phyloP scores from a whole-genome alignment of 2,113 vertebrate species.

The Noctilio leporinus region DNA sequence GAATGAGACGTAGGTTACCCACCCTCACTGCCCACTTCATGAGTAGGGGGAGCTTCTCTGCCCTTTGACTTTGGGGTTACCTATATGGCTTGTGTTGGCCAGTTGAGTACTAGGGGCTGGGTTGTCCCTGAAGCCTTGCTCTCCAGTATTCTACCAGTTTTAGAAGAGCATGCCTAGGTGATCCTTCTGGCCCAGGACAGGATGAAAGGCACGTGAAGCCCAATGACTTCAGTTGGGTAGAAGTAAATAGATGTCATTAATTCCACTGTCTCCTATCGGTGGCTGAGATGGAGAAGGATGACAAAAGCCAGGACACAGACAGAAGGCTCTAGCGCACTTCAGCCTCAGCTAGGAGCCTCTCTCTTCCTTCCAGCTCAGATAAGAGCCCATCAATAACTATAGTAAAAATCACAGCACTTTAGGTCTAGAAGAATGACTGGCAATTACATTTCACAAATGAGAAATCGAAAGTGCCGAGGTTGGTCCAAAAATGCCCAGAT shows the following conservation, averaged over 20 bases:
- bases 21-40: not conserved
- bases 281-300: not conserved
- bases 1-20: not conserved
- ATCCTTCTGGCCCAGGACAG: not conserved
- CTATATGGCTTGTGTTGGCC: not conserved
- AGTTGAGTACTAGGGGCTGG: not conserved
- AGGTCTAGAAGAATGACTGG: not conserved
- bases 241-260: not conserved
- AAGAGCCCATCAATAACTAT: not conserved
- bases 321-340: not conserved
- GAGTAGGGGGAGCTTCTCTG: not conserved
- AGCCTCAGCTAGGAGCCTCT: not conserved
- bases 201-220: not conserved
- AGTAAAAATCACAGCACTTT: not conserved
- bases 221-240: not conserved
- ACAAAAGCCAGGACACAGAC: not conserved
- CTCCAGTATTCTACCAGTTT: not conserved
- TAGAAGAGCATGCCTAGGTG: not conserved
- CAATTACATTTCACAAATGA: not conserved
- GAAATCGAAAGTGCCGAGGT: not conserved
- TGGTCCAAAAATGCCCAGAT: not conserved
- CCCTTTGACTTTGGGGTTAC: not conserved
- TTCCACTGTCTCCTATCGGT: not conserved
- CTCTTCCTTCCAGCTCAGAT: not conserved
- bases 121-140: not conserved